Conservation (phyloP, 2,888 invertebrate genomes). For the Euphydryas editha region DNA sequence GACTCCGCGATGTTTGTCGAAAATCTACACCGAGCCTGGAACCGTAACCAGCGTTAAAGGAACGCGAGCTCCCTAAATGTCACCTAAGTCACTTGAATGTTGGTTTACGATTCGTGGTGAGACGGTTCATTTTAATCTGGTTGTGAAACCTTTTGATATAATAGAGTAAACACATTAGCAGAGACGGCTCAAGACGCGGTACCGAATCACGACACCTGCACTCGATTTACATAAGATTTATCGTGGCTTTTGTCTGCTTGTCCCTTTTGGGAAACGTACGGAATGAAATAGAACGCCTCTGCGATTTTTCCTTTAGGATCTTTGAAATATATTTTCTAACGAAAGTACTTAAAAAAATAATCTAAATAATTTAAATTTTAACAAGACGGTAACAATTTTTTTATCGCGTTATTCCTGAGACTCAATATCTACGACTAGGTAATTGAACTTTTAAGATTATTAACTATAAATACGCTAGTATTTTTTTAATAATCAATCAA, state of each 20-base stretch:
- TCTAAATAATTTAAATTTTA: background rate
- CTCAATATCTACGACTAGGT: no score
- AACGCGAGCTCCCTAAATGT: slow-evolving; percentile 40
- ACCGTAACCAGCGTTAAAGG: slow-evolving; percentile 58
- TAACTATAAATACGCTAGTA: no score
- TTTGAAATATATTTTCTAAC: slow-evolving; percentile 1
- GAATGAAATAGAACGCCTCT: slow-evolving; percentile 36
- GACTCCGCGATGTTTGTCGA: slow-evolving; percentile 72
- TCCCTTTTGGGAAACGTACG: slow-evolving; percentile 41
- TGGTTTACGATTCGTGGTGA: slow-evolving; percentile 37
- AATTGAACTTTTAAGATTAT: no score
- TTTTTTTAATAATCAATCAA: no score
- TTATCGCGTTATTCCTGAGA: no score
- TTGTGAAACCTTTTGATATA: slow-evolving; percentile 62
- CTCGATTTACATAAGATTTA: slow-evolving; percentile 60
- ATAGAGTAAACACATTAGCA: slow-evolving; percentile 77
- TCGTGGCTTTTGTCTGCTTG: slow-evolving; percentile 46
- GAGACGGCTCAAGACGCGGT: slow-evolving; percentile 59
- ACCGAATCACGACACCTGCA: slow-evolving; percentile 70
- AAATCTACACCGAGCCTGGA: slow-evolving; percentile 61
- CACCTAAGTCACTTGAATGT: slow-evolving; percentile 43
- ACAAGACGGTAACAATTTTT: background rate
- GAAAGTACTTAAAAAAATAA: background rate
- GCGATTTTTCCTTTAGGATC: slow-evolving; percentile 12
- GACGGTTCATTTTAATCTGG: slow-evolving; percentile 55